Conservation (phyloP, 1,140 invertebrate genomes). For the Myzus persicae region DNA sequence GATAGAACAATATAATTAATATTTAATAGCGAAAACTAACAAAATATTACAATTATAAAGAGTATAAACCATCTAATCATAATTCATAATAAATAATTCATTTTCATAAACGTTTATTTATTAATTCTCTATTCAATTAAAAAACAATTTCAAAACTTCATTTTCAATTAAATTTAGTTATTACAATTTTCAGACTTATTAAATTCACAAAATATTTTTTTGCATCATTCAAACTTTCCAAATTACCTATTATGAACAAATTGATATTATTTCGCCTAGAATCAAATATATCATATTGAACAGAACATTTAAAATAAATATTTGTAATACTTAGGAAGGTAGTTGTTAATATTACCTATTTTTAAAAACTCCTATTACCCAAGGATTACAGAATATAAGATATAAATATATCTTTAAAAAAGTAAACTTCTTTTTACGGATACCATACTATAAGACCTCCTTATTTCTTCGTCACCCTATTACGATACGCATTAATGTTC, state of each 20-base stretch:
- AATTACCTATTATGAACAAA: not conserved
- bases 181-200: no score
- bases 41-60: not conserved
- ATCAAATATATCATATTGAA: not conserved
- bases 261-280: not conserved
- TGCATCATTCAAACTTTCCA: not conserved
- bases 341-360: not conserved
- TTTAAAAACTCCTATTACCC: not conserved
- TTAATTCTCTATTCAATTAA: not conserved
- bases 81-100: no score
- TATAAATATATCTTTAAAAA: not conserved
- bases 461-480: not conserved
- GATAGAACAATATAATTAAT: not conserved
- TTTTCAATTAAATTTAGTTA: not conserved
- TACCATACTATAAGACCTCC: not conserved
- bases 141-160: not conserved
- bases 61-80: not conserved
- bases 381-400: not conserved
- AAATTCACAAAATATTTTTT: no score
- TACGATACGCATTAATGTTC: not conserved
- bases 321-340: no score
- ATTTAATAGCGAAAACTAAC: not conserved
- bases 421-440: not conserved
- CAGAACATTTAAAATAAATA: not conserved
- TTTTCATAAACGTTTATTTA: not conserved